Conservation (phyloP, 2,113 vertebrate genomes). For the Spizaetus ornatus region DNA sequence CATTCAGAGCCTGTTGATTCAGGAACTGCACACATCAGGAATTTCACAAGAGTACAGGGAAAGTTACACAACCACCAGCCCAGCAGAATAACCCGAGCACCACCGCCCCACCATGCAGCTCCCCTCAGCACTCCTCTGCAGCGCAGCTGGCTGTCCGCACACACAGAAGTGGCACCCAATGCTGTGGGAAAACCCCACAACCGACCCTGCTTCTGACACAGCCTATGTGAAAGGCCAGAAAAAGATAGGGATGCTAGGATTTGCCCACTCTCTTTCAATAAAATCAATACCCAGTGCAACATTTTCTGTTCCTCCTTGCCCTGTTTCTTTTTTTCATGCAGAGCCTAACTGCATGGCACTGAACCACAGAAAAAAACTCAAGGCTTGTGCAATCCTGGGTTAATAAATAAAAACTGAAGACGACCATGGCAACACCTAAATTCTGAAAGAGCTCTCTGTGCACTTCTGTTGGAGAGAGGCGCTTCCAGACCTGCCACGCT, state of each 20-base stretch:
- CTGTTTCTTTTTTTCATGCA: background rate
- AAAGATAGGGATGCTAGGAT: background rate
- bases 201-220: background rate
- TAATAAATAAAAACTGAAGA: background rate
- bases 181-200: background rate
- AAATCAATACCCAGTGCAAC: background rate
- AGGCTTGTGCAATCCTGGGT: background rate
- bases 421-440: accelerated
- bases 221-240: background rate
- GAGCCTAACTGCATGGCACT: accelerated
- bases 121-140: background rate
- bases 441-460: accelerated
- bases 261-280: background rate
- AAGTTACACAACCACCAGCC: background rate
- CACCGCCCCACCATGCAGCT: accelerated
- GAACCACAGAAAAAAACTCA: background rate
- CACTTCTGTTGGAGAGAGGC: background rate
- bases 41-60: background rate
- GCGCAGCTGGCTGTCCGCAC: accelerated
- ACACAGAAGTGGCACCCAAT: background rate
- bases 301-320: background rate
- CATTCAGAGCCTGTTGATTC: background rate
- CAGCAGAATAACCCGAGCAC: background rate
- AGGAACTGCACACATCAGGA: background rate
- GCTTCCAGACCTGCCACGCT: background rate